Evolutionary conservation across 2,888 invertebrate genomes (phyloP), one percentile per base, ranked within the genome.

Genomic region (Xanthorhoe designata): DNA sequence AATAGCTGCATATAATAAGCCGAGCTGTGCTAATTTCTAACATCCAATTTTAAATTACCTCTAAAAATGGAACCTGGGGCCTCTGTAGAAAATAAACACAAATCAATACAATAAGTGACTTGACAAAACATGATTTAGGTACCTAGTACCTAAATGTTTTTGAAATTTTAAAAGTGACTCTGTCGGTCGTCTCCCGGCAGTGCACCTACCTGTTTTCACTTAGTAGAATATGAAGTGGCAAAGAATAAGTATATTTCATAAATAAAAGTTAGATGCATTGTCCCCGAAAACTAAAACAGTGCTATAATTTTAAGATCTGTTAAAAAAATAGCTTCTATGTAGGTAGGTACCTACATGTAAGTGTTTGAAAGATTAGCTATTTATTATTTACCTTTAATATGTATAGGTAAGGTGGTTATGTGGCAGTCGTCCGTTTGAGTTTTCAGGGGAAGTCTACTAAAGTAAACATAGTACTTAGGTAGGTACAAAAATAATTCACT

Each of bases 61-160:
- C 92, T 92, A 88, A 91, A 92, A 87, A 92, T 85, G 82, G 93
- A 90, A 84, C 86, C 92, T 89, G 92, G 92, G 84, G 79, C 81
- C 87, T 92, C 93, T 92, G 92, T 91, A 86, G 84, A 88, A 92
- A 91, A 91, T 84, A 91, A 92, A 90, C 79, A 86, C 78, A 77
- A 65, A 75, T 75, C 58, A 78, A 78, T 73, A 77, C 70, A 73
- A 64, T 58, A 58, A 24, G 9, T 64, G 15, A 54, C 35, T 66
- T 17, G 53, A 38, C n/a, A n/a, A 45, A 42, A 57, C 42, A 10
- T 38, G 51, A 42, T 45, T 51, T 35, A 24, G 24, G n/a, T n/a
- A n/a, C n/a, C n/a, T n/a, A n/a, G n/a, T n/a, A 24, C 4, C 24
- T 24, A 38, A 38, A 18, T 47, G 45, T 49, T 10, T 32, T 49